phyloP scores from a whole-genome alignment of 2,888 invertebrate species.

The Cylindroiulus punctatus region DNA sequence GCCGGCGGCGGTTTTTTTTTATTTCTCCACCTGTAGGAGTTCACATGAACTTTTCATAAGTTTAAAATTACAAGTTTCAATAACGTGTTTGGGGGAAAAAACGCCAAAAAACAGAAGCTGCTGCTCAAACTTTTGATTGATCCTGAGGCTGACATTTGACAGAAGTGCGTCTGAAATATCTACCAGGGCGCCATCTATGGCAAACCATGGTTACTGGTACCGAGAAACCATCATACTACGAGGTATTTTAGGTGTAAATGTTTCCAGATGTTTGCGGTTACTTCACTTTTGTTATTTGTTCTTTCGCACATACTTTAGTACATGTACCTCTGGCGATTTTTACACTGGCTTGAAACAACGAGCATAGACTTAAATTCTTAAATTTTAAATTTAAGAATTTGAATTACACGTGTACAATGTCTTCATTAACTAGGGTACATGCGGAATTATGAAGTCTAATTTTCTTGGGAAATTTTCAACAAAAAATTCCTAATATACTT shows the following conservation, averaged over 20 bases:
- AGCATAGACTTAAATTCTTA: too few relatives aligned
- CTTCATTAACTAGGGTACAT: too few relatives aligned
- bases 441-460: too few relatives aligned
- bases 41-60: constrained; percentile 45
- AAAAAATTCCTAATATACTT: background rate
- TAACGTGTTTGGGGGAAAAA: constrained; percentile 35
- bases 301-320: too few relatives aligned
- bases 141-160: constrained; percentile 31
- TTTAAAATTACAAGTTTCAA: constrained; percentile 45
- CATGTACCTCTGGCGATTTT: too few relatives aligned
- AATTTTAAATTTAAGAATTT: too few relatives aligned
- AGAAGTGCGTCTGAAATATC: background rate
- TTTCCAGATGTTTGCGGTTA: too few relatives aligned
- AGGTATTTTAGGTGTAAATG: too few relatives aligned
- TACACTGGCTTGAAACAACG: too few relatives aligned
- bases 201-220: background rate
- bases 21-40: constrained; percentile 16
- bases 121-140: background rate
- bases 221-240: too few relatives aligned
- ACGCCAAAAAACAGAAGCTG: constrained; percentile 22
- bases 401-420: too few relatives aligned
- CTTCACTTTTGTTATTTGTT: too few relatives aligned
- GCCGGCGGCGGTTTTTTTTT: background rate
- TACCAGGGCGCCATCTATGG: constrained; percentile 14
- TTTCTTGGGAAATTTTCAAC: background rate